Evolutionary conservation across 2,888 invertebrate genomes (phyloP), one percentile per base, ranked within the genome.

Genomic region (Nezara viridula): DNA sequence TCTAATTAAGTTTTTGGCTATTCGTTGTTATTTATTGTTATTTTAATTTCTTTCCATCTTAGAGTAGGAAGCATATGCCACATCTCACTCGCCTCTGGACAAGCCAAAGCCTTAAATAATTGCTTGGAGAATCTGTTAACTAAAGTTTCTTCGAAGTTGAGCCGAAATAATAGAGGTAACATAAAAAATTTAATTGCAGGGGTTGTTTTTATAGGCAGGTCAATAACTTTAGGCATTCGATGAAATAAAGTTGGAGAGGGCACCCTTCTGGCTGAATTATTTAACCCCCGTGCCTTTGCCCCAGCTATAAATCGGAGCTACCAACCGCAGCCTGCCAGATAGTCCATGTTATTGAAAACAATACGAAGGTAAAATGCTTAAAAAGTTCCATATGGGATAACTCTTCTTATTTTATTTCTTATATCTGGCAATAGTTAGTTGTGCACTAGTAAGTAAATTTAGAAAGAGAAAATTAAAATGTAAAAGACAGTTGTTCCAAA

Each of bases 191-290:
- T 73, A 73, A 32, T 37, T 37, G 32, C 66, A 37, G 66, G 19
- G 37, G 21, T 19, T 73, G 66, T 32, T 73, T 73, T 73, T 73
- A 73, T 37, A 19, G 5, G 21, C 14, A 16, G 66, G 66, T 73
- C 66, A 73, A 73, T 73, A 73, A 19, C 14, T 19, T 37, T 32
- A 73, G 66, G 32, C 66, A 73, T 73, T 73, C 66, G 66, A 9
- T 73, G 66, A 73, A 73, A 73, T 73, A 73, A 73, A 73, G 66
- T 73, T 73, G 66, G 66, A 73, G 66, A 37, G 66, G 14, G 14
- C 19, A 37, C 66, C 66, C 19, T 73, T 73, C 66, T 37, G 37
- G 66, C 66, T 73, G 66, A 16, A 73, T 73, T 73, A 73, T 73
- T 73, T 73, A 73, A 21, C 5, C 66, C 37, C 66, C 32, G 32